Percentiles rank a stretch among this genome's conserved stretches.
These are phyloP conservation scores for Erpornis zantholeuca DNA, from an alignment of 2,113 vertebrate genomes.

Conservation along the genomic window DNA sequence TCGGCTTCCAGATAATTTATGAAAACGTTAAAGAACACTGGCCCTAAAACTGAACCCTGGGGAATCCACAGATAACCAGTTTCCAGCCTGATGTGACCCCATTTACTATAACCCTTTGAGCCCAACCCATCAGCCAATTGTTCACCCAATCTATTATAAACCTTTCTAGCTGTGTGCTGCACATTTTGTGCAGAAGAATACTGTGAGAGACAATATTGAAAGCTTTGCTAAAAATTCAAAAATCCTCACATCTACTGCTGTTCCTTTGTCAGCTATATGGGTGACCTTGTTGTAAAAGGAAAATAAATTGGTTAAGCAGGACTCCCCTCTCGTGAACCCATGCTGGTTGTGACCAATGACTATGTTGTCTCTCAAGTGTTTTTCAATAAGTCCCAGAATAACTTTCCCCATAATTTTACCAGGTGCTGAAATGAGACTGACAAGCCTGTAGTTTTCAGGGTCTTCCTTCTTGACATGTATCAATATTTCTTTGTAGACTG, in stretches of 20 bases:
- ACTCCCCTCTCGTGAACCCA: background rate
- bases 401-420: background rate
- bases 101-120: background rate
- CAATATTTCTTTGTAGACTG: constrained; percentile 76
- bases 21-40: background rate
- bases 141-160: background rate
- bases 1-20: background rate
- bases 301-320: background rate
- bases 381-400: background rate
- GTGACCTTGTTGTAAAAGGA: background rate
- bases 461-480: constrained; percentile 10
- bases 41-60: background rate
- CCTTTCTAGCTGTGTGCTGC: background rate
- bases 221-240: background rate
- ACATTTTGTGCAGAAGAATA: background rate
- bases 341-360: background rate
- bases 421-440: background rate
- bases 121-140: background rate
- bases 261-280: background rate
- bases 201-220: background rate
- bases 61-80: background rate
- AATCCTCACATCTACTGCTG: background rate
- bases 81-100: background rate
- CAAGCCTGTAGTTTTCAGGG: background rate
- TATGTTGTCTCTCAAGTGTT: background rate